Evolutionary conservation across 1,140 invertebrate species (phyloP), one percentile per base, ranked within the genome.

Genomic region (Holcopasites calliopsidis): DNA sequence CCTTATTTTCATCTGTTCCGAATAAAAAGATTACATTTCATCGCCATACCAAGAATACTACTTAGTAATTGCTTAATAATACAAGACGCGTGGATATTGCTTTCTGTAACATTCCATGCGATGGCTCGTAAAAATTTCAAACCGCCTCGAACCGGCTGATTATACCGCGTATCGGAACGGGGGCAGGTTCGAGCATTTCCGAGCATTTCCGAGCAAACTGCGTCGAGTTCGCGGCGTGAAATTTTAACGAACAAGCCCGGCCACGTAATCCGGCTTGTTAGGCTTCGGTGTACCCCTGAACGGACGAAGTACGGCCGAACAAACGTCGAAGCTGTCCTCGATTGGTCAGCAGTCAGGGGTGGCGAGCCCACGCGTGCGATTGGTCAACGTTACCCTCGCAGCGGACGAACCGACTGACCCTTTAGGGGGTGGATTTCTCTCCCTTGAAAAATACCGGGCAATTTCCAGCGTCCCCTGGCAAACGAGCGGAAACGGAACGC

Each of bases 321-420:
- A 82, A 72, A 80, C 62, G 64, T 84, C 44, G 77, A 55, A 81
- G 77, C 79, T 86, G 77, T 86, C 73, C 84, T 90, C 87, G 86
- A 92, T 91, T 92, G 91, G 91, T 91, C 90, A 91, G 85, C 76
- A 72, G 54, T 79, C 80, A 79, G 65, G 80, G 87, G 87, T 88
- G 90, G 86, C 86, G 85, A 85, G 86, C 86, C 89, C 83, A 84
- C 87, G 84, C 79, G 60, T 85, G 47, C 80, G 85, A 92, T 92
- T 92, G 90, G 91, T 87, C 85, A 87, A 86, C 76, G 75, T 64
- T 65, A 88, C 87, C 89, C 90, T 89, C 87, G 75, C 76, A 77
- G 74, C 58, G 76, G 66, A 62, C 85, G 82, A 87, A 88, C 88
- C n/a, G n/a, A 81, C 87, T 89, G 88, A 90, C 89, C 89, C 84